phyloP scores from a whole-genome alignment of 2,888 invertebrate genomes.

The Cistogaster globosa region DNA sequence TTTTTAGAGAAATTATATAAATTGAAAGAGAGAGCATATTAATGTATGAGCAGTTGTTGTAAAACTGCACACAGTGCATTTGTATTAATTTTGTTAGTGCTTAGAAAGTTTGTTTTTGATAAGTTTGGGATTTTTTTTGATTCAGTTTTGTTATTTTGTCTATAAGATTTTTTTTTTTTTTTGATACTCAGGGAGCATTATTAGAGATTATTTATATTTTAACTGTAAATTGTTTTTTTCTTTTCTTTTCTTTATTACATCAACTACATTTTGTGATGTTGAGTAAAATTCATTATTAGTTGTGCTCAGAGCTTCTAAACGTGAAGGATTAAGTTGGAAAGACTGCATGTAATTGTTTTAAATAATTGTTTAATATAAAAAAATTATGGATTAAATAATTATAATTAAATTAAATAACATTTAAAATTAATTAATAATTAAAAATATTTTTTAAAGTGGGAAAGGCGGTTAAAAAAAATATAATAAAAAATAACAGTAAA shows the following conservation, averaged over 20 bases:
- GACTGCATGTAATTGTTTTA: not conserved
- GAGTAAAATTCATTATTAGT: conserved; percentile 77
- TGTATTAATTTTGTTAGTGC: conserved; percentile 37
- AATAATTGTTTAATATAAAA: conserved; percentile 9
- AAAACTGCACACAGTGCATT: conserved; percentile 55
- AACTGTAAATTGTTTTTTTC: conserved; percentile 27
- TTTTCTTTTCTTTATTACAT: conserved; percentile 70
- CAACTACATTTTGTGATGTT: conserved; percentile 76
- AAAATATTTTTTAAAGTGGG: too few relatives aligned
- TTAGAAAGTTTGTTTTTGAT: conserved; percentile 70
- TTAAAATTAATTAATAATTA: too few relatives aligned
- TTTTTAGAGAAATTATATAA: conserved; percentile 13
- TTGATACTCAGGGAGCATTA: conserved; percentile 68
- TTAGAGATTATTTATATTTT: conserved; percentile 43
- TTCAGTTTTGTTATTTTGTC: conserved; percentile 75
- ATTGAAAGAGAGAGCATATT: conserved; percentile 23
- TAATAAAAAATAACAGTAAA: conserved; percentile 48
- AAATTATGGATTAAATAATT: too few relatives aligned
- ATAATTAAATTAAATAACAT: conserved; percentile 10
- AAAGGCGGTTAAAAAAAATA: not conserved
- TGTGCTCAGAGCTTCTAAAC: conserved; percentile 79
- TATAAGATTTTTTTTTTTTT: conserved; percentile 74
- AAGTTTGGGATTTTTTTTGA: conserved; percentile 70
- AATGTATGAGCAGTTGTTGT: conserved; percentile 29
- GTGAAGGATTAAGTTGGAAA: conserved; percentile 71